Conservation (phyloP, 1,140 invertebrate species). For the Littorina saxatilis region DNA sequence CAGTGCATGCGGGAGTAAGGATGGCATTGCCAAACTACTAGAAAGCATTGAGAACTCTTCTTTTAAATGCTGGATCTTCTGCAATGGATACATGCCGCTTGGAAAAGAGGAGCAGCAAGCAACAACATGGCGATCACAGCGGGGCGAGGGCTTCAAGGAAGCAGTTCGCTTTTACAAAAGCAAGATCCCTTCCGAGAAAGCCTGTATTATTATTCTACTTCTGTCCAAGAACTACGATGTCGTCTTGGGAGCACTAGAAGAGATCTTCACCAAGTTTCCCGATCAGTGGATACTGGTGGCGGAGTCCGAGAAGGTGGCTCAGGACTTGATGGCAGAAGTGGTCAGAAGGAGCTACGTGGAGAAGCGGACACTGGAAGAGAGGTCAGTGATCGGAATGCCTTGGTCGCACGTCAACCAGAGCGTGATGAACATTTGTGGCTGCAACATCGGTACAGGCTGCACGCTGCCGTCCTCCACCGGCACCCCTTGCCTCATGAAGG, state of each 20-base stretch:
- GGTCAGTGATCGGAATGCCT: conserved; percentile 50
- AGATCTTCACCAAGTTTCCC: conserved; percentile 45
- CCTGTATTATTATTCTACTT: conserved; percentile 50
- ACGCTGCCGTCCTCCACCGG: conserved; percentile 44
- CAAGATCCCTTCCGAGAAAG: conserved; percentile 49
- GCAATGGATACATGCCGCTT: conserved; percentile 45
- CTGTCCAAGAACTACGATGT: conserved; percentile 52
- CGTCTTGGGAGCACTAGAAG: conserved; percentile 50
- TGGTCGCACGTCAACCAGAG: conserved; percentile 51
- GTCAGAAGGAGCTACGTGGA: conserved; percentile 40
- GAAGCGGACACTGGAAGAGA: conserved; percentile 37
- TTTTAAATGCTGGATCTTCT: conserved; percentile 45
- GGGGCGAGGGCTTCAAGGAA: conserved; percentile 46
- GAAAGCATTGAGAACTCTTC: conserved; percentile 25
- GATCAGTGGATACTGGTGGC: conserved; percentile 55
- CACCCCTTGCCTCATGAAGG: conserved; percentile 35
- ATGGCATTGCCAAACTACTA: conserved; percentile 33
- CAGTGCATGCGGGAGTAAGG: not conserved
- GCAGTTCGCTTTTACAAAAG: conserved; percentile 47
- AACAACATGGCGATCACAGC: conserved; percentile 48
- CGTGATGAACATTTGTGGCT: conserved; percentile 35
- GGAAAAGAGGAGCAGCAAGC: conserved; percentile 22
- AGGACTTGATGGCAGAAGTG: conserved; percentile 43
- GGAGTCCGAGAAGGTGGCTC: conserved; percentile 44
- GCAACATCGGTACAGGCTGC: conserved; percentile 10